Evolutionary conservation across 2,888 invertebrate genomes (phyloP).

Genomic region (Macaria notata): DNA sequence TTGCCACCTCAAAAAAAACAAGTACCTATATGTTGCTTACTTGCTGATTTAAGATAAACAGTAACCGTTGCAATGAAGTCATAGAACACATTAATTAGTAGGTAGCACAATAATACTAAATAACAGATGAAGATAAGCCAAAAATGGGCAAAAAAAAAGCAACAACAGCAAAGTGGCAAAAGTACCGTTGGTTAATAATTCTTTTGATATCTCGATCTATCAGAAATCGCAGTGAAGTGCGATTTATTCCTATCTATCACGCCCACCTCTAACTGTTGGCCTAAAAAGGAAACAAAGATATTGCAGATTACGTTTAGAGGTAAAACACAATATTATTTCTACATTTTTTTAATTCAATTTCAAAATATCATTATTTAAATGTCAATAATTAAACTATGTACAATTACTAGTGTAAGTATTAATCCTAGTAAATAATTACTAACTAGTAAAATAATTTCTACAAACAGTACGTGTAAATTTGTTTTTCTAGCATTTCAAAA

Average conservation of each 20-base stretch:
- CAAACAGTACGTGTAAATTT: too few species aligned
- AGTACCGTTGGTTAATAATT: constrained; percentile 19
- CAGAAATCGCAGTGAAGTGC: constrained; percentile 20
- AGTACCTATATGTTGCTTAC: too few species aligned
- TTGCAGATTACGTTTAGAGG: constrained; percentile 5
- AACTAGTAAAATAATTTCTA: too few species aligned
- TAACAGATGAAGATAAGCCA: constrained; percentile 7
- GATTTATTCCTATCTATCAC: constrained; percentile 20
- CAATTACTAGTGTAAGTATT: too few species aligned
- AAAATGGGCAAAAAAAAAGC: constrained; percentile 4
- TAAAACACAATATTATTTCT: constrained; percentile 2
- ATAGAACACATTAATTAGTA: constrained; percentile 8
- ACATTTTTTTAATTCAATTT: not conserved
- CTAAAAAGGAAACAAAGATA: constrained; percentile 22
- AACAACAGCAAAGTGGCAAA: constrained; percentile 7
- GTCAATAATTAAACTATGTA: too few species aligned
- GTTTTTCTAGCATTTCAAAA: too few species aligned
- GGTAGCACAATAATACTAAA: not conserved
- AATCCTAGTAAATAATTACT: too few species aligned
- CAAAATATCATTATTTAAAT: too few species aligned
- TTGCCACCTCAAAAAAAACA: too few species aligned
- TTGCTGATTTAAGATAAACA: not conserved
- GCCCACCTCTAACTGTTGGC: constrained; percentile 25
- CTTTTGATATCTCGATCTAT: constrained; percentile 21
- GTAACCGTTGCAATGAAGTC: constrained; percentile 11